A percentile compares a stretch with the other conserved stretches of the same genome.
Evolutionary conservation across 2,797 vertebrate species (phyloP).

Genomic region (Limosa lapponica): DNA sequence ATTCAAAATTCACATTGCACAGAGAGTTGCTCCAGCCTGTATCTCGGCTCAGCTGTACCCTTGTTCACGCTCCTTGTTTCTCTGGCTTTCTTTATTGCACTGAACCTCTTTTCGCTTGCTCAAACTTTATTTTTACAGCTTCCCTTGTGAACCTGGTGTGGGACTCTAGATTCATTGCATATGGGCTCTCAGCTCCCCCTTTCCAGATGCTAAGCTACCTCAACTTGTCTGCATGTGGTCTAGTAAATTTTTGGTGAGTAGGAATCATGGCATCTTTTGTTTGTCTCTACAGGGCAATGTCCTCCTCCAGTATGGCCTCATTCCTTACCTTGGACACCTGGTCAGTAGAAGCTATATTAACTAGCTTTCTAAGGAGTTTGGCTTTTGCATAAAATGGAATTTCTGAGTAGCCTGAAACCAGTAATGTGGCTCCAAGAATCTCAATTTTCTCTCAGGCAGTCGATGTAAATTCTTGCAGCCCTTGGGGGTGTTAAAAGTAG

Average conservation of each 20-base stretch:
- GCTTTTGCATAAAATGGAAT: neutral
- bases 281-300: conserved; percentile 39
- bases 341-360: neutral
- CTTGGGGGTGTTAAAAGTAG: neutral
- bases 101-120: neutral
- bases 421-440: neutral
- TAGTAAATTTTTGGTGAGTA: conserved; percentile 17
- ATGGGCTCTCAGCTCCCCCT: neutral
- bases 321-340: neutral
- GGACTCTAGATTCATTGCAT: neutral
- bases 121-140: neutral
- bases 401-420: neutral
- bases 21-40: neutral
- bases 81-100: neutral
- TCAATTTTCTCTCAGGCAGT: neutral
- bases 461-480: neutral
- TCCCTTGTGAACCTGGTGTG: neutral
- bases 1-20: neutral
- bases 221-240: neutral
- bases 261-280: neutral
- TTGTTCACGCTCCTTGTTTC: neutral
- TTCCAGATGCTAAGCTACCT: conserved; percentile 11
- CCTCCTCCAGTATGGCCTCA: neutral
- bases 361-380: neutral
- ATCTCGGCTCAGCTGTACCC: neutral